These are phyloP conservation scores for Zophobas morio DNA, from an alignment of 1,140 invertebrate species.

Conservation along the genomic window DNA sequence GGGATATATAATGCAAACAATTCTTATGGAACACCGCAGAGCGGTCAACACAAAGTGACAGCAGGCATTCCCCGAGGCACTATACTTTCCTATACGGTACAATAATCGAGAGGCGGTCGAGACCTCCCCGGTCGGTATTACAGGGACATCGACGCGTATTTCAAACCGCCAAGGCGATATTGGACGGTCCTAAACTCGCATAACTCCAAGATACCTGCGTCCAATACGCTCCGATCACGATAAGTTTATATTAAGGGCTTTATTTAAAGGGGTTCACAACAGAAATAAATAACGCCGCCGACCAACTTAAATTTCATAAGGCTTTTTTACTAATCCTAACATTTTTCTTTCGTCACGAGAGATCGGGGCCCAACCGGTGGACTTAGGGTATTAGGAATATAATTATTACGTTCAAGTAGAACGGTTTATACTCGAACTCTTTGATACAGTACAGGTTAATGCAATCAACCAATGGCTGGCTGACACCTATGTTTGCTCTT, in stretches of 20 bases:
- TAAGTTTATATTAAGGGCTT: conserved; percentile 39
- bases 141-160: conserved; percentile 47
- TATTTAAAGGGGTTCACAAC: conserved; percentile 37
- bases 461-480: too few relatives aligned
- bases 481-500: too few relatives aligned
- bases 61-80: conserved; percentile 38
- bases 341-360: too few relatives aligned
- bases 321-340: too few relatives aligned
- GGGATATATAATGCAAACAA: conserved; percentile 45
- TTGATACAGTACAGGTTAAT: too few relatives aligned
- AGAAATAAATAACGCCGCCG: conserved; percentile 11
- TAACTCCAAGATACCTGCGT: conserved; percentile 42
- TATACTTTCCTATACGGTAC: conserved; percentile 46
- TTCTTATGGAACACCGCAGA: conserved; percentile 44
- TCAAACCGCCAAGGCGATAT: conserved; percentile 49
- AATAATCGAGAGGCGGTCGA: conserved; percentile 46
- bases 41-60: conserved; percentile 35
- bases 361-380: too few relatives aligned
- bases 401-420: too few relatives aligned
- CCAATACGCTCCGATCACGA: conserved; percentile 40
- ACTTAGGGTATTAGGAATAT: too few relatives aligned
- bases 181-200: conserved; percentile 41
- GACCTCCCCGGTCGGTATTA: conserved; percentile 32
- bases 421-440: too few relatives aligned
- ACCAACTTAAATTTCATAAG: too few relatives aligned